phyloP scores from a whole-genome alignment of 2,113 vertebrate species.

The Aramus guarauna region DNA sequence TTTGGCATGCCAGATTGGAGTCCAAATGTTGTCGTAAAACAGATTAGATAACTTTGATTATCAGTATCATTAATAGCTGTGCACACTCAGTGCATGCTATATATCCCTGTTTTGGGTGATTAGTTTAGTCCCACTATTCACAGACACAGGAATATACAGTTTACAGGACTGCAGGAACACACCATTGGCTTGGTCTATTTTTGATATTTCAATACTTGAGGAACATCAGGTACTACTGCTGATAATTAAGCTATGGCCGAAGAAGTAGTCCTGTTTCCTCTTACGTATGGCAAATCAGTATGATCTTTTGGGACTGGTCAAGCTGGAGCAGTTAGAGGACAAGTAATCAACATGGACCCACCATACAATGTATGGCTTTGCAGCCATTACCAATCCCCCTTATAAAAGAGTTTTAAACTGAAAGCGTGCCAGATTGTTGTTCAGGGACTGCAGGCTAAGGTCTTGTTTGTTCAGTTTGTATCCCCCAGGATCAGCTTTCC shows the following conservation, averaged over 20 bases:
- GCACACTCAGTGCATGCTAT: not conserved
- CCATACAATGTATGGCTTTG: not conserved
- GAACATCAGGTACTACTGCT: not conserved
- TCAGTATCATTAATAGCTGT: not conserved
- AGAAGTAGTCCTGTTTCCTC: not conserved
- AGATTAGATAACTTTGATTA: not conserved
- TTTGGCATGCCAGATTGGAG: not conserved
- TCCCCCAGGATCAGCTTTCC: not conserved
- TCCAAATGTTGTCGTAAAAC: not conserved
- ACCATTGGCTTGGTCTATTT: not conserved
- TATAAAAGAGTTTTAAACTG: not conserved
- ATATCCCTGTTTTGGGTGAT: not conserved
- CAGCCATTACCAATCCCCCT: not conserved
- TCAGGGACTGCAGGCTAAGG: not conserved
- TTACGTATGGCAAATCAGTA: rapidly evolving
- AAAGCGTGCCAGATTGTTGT: not conserved
- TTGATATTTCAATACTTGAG: not conserved
- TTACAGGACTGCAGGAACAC: not conserved
- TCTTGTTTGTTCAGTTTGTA: not conserved
- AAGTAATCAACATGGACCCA: not conserved
- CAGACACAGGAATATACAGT: not conserved
- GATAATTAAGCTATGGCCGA: not conserved
- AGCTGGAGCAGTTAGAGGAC: not conserved
- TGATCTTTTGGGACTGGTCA: not conserved
- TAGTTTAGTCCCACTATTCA: not conserved